A percentile compares a stretch with the other conserved stretches of the same genome.
Evolutionary conservation across 2,888 invertebrate species (phyloP).

Genomic region (Lymantria monacha): DNA sequence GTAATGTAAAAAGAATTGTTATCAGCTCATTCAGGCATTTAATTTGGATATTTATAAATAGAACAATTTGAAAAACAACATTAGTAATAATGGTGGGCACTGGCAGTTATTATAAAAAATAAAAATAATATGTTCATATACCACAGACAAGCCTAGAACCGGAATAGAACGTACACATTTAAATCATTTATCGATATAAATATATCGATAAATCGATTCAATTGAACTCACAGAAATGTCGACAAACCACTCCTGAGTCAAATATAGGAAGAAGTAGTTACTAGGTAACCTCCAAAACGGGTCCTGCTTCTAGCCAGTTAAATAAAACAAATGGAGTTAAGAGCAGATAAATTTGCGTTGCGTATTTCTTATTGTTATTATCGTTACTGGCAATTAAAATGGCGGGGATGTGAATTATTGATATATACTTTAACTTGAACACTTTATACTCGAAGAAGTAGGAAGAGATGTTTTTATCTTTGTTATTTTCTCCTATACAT

Average conservation of each 20-base stretch:
- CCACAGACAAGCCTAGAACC: conserved; percentile 3
- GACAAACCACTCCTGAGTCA: conserved; percentile 31
- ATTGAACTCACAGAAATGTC: conserved; percentile 1
- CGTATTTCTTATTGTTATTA: conserved; percentile 16
- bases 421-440: too few relatives aligned
- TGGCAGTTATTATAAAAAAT: too few relatives aligned
- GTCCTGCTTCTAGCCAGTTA: conserved; percentile 17
- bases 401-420: background rate
- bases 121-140: too few relatives aligned
- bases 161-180: conserved; percentile 25
- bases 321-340: conserved; percentile 28
- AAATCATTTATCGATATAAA: conserved; percentile 47
- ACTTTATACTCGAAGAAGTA: too few relatives aligned
- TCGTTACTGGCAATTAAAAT: conserved; percentile 12
- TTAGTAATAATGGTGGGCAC: too few relatives aligned
- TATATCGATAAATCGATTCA: conserved; percentile 36
- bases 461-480: too few relatives aligned
- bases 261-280: conserved; percentile 33
- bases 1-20: too few relatives aligned
- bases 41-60: too few relatives aligned
- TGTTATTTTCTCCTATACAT: too few relatives aligned
- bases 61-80: too few relatives aligned
- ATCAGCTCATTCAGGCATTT: too few relatives aligned
- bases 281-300: conserved; percentile 28
- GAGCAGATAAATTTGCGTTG: conserved; percentile 17